Evolutionary conservation across 1,140 invertebrate genomes (phyloP), one percentile per base, ranked within the genome.

Genomic region (Pseudomyrmex cubaensis): DNA sequence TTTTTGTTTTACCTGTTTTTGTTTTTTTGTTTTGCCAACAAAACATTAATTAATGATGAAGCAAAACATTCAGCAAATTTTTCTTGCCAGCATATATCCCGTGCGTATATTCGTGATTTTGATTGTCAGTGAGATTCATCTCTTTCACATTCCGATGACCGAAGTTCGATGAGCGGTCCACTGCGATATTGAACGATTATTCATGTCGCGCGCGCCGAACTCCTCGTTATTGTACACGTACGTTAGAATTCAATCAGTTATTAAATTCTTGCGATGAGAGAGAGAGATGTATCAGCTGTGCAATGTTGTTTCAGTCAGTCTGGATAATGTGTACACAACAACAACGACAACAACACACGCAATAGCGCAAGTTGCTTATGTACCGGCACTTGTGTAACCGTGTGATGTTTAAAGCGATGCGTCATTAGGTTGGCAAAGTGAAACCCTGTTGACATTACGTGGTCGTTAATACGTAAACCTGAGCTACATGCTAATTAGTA

Each of bases 381-480:
- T 80, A 22, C 15, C 4, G 35, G 52, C 56, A 59, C 56, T 61
- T 54, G 35, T 70, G 76, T 64, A 70, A 25, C 15, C 52, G 13
- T 50, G 15, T 52, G 20, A 72, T 80, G 76, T 50, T 35, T 66
- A 80, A 70, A 80, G 76, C 44, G 69, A 80, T 59, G 76, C 66
- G 22, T 72, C 66, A 80, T 80, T 72, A 80, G 66, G 20, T 70
- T 59, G 76, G 66, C 54, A 80, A 72, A 80, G 66, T 72, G 66
- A 80, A 67, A 72, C 54, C 44, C n/a, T 80, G 66, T 80, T 80
- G 76, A 80, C 66, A 80, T 72, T 56, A 80, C 76, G 66, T 80
- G 66, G 54, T 59, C 35, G 76, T 80, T 80, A 80, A 80, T 80
- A 59, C 72, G 59, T 59, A 80, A 70, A 80, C 66, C 76, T 59